These are phyloP conservation scores for Chamaea fasciata DNA, from an alignment of 2,113 vertebrate genomes.

Conservation along the genomic window DNA sequence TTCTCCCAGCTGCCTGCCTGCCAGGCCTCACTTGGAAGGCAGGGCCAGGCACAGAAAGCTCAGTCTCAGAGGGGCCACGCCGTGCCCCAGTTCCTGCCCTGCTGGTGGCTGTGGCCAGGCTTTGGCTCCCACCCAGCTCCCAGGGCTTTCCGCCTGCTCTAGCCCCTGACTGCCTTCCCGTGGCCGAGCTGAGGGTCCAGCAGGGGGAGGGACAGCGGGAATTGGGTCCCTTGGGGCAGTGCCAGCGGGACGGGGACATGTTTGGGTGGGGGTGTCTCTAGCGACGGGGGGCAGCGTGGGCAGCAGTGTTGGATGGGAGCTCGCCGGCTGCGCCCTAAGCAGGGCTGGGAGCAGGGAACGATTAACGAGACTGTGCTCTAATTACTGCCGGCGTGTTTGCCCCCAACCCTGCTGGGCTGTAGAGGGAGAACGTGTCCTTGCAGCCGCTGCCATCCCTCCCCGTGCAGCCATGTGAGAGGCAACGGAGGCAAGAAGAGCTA, in stretches of 20 bases:
- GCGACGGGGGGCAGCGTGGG: accelerated
- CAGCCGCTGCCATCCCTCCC: not conserved
- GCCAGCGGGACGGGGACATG: accelerated
- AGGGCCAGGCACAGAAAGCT: not conserved
- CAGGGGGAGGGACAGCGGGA: not conserved
- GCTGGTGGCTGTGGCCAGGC: not conserved
- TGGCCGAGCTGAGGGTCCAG: not conserved
- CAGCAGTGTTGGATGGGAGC: not conserved
- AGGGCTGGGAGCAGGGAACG: not conserved
- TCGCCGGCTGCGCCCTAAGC: accelerated
- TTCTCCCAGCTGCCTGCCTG: not conserved
- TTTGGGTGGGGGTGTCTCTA: not conserved
- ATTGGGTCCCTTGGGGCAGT: accelerated
- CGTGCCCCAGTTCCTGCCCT: not conserved
- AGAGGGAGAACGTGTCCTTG: not conserved
- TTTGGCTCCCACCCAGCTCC: not conserved
- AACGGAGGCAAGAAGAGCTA: not conserved
- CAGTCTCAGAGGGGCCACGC: not conserved
- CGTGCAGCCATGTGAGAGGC: not conserved
- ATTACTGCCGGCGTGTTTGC: accelerated
- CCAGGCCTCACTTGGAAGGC: not conserved
- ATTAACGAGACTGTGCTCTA: not conserved
- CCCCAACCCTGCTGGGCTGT: not conserved
- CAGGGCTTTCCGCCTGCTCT: not conserved
- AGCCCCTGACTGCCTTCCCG: not conserved